phyloP scores from a whole-genome alignment of 2,888 invertebrate genomes.

The Drosophila nigricruria region DNA sequence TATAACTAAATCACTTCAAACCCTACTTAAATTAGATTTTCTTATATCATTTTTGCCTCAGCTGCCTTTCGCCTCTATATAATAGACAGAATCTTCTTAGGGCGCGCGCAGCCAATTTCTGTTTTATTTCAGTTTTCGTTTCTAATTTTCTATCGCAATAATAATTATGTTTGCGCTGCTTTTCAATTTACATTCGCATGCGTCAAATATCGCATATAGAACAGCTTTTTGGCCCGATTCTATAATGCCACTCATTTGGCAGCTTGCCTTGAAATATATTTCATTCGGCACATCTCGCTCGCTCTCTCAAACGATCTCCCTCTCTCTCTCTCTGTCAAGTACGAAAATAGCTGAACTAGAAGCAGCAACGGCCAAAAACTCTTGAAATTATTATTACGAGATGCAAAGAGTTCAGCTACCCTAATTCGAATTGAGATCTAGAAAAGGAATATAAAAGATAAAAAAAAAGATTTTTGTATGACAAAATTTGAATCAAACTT shows the following conservation, averaged over 20 bases:
- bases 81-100: neutral
- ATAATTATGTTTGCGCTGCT: constrained; percentile 17
- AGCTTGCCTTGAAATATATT: constrained; percentile 64
- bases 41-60: neutral
- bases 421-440: constrained; percentile 12
- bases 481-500: neutral
- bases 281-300: constrained; percentile 11
- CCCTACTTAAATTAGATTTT: neutral
- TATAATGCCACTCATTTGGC: constrained; percentile 45
- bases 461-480: neutral
- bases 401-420: constrained; percentile 44
- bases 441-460: neutral
- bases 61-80: neutral
- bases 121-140: neutral
- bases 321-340: constrained; percentile 3
- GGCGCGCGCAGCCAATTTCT: neutral
- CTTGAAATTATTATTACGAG: constrained; percentile 38
- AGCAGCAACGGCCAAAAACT: constrained; percentile 16
- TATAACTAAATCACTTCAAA: neutral
- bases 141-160: neutral
- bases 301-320: neutral
- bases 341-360: constrained; percentile 41
- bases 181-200: constrained; percentile 36
- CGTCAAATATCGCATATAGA: constrained; percentile 29
- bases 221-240: constrained; percentile 35